phyloP scores from a whole-genome alignment of 2,888 invertebrate genomes.

The Artemia sinica region DNA sequence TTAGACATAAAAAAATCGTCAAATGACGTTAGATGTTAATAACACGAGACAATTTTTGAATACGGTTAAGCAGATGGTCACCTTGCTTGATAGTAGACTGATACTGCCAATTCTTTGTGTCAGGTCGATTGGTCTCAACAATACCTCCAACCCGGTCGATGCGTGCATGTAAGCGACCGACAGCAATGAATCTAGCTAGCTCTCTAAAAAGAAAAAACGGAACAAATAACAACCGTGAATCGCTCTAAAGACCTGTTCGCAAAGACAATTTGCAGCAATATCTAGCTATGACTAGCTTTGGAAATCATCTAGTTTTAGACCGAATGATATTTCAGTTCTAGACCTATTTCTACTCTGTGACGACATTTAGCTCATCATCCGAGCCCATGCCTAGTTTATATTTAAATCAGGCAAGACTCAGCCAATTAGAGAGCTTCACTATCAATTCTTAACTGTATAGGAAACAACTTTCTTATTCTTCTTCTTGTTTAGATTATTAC shows the following conservation, averaged over 20 bases:
- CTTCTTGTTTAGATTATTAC: too few species aligned
- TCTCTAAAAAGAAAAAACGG: constrained; percentile 38
- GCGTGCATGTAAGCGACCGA: constrained; percentile 89
- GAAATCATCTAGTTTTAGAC: too few species aligned
- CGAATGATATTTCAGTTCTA: too few species aligned
- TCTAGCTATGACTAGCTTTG: neutral
- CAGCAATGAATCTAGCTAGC: constrained; percentile 75
- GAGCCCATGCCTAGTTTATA: too few species aligned
- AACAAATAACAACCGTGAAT: neutral
- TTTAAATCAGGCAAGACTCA: too few species aligned
- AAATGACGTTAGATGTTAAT: constrained; percentile 65
- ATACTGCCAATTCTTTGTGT: constrained; percentile 77
- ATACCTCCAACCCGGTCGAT: constrained; percentile 91
- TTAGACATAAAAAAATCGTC: neutral
- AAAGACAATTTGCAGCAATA: neutral
- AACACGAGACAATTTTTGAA: constrained; percentile 94
- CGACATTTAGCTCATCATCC: too few species aligned
- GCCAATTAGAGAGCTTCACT: too few species aligned
- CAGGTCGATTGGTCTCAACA: constrained; percentile 84
- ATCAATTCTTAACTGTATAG: too few species aligned
- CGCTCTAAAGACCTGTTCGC: neutral
- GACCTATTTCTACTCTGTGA: too few species aligned
- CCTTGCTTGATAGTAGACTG: constrained; percentile 97
- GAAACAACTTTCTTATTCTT: too few species aligned
- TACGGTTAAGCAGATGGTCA: constrained; percentile 85